Evolutionary conservation across 2,113 vertebrate species (phyloP).

Genomic region (Oncorhynchus keta): DNA sequence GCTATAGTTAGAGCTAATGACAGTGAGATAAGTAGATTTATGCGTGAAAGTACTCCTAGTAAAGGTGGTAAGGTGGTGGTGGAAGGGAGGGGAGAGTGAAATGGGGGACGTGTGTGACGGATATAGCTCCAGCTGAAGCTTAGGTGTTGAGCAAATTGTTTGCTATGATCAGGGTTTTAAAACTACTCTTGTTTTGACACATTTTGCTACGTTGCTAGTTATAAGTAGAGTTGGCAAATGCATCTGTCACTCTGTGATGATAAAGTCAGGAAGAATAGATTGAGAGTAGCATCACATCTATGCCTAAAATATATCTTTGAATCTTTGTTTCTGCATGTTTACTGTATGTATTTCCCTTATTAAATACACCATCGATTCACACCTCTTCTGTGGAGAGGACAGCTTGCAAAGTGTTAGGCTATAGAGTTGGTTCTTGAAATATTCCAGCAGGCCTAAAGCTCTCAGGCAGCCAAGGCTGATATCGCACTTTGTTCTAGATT

Average conservation of each 20-base stretch:
- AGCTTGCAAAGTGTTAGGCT: neutral
- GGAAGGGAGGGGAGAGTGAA: neutral
- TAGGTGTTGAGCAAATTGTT: neutral
- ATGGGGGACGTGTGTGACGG: no score
- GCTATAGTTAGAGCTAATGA: conserved; percentile 27
- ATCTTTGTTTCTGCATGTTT: neutral
- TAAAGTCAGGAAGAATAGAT: neutral
- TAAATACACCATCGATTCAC: neutral
- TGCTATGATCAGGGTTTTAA: neutral
- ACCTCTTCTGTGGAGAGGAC: neutral
- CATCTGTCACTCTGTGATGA: neutral
- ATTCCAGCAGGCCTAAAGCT: neutral
- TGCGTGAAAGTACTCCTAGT: conserved; percentile 10
- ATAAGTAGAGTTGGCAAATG: neutral
- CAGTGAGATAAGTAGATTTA: conserved; percentile 36
- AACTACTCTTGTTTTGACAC: neutral
- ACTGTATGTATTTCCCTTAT: neutral
- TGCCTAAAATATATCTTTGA: neutral
- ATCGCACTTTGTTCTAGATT: neutral
- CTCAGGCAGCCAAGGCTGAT: neutral
- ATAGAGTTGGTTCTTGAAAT: neutral
- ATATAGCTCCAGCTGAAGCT: conserved; percentile 1
- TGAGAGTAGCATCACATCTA: neutral
- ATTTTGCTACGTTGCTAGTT: neutral
- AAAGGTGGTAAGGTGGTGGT: neutral